These are phyloP conservation scores for Notodonta ziczac DNA, from an alignment of 2,888 invertebrate genomes.

Conservation along the genomic window DNA sequence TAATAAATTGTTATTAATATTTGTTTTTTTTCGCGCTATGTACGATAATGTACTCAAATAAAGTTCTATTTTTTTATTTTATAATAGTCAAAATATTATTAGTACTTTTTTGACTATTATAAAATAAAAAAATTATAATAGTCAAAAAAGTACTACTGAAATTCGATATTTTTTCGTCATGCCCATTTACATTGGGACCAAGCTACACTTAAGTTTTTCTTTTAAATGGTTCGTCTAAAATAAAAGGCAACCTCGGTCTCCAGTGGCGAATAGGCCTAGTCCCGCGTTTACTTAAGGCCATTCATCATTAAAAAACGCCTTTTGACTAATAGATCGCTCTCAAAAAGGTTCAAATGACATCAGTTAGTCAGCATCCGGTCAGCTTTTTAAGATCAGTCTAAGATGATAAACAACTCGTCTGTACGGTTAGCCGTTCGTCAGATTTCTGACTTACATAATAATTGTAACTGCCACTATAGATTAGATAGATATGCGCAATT, in stretches of 20 bases:
- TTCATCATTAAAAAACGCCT: background rate
- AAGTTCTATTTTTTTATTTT: no score
- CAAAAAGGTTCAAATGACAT: background rate
- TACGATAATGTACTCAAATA: no score
- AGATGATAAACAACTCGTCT: constrained; percentile 1
- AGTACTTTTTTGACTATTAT: no score
- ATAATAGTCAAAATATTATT: no score
- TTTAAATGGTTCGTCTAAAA: background rate
- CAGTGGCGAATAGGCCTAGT: background rate
- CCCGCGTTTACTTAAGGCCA: background rate
- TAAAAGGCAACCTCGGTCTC: background rate
- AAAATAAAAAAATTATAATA: no score
- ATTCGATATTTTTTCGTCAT: no score
- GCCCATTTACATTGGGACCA: background rate
- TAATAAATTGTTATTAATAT: no score
- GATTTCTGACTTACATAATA: constrained; percentile 1
- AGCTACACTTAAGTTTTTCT: background rate
- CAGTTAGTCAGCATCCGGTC: background rate
- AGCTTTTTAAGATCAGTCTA: background rate
- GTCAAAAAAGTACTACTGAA: no score
- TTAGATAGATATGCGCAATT: background rate
- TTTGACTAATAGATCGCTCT: background rate
- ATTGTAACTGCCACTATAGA: background rate
- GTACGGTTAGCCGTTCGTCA: background rate
- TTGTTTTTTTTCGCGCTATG: no score